These are phyloP conservation scores for Pagrus major DNA, from an alignment of 2,113 vertebrate genomes.

Conservation along the genomic window DNA sequence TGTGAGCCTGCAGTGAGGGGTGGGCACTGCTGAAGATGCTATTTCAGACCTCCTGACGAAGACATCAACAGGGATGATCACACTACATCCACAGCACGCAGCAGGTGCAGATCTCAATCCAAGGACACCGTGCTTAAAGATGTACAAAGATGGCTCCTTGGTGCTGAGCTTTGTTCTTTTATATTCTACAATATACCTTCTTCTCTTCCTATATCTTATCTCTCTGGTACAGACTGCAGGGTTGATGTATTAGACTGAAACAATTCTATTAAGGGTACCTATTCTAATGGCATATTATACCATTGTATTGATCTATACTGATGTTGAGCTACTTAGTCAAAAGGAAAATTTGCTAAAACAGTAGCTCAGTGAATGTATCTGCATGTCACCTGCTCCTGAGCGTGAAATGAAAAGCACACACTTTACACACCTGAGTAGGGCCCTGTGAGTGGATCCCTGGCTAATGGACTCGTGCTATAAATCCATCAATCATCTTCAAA, in stretches of 20 bases:
- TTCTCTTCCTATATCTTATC: not conserved
- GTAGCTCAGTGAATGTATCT: not conserved
- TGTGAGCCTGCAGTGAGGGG: conserved; percentile 6
- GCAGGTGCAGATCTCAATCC: not conserved
- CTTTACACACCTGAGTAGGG: not conserved
- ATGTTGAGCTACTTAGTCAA: not conserved
- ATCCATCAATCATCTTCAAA: conserved; percentile 25
- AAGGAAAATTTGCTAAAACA: not conserved
- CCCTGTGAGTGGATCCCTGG: not conserved
- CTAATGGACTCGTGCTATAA: not conserved
- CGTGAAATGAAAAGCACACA: conserved; percentile 10
- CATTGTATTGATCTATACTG: not conserved
- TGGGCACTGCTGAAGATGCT: not conserved
- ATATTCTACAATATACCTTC: not conserved
- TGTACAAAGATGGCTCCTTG: not conserved
- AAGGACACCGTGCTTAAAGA: not conserved
- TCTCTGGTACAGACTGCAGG: too few relatives aligned
- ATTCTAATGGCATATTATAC: not conserved
- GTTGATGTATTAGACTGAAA: too few relatives aligned
- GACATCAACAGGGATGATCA: conserved; percentile 19
- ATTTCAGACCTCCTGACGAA: conserved; percentile 38
- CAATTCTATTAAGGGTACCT: not conserved
- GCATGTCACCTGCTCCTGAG: conserved; percentile 8
- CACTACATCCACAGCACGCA: conserved; percentile 5
- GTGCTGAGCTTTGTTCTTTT: not conserved